Evolutionary conservation across 2,888 invertebrate genomes (phyloP), one percentile per base, ranked within the genome.

Genomic region (Pseudococcus longispinus): DNA sequence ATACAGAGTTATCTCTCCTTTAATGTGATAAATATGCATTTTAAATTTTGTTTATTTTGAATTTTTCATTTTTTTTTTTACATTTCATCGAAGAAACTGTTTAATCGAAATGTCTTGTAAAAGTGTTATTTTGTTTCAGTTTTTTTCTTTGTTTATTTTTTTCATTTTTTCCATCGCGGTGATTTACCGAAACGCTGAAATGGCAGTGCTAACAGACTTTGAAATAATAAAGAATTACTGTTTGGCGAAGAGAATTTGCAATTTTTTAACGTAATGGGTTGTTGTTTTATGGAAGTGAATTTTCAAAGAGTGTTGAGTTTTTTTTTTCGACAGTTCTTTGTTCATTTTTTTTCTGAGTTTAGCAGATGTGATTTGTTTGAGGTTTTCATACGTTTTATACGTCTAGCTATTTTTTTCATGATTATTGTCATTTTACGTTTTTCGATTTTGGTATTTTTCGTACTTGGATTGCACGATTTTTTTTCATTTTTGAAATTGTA

Each of bases 11-110:
- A 18, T 70, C 60, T 60, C 23, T 32, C 18, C 26, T 65, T 70
- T 29, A 70, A 70, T 29, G 29, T 29, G 13, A 70, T 70, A 32
- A 70, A 70, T 70, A 32, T 70, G 70, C 70, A 70, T 70, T 70
- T 70, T 26, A 70, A 70, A 70, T 70, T 70, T 70, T 70, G 29
- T 70, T 70, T 60, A 70, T 29, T 70, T 32, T 26, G 29, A 70
- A 70, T 70, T 70, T 29, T 70, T 15, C 4, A 29, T 15, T 70
- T 70, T 70, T 65, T 65, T 65, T 70, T 0, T 4, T 32, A 1
- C 29, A 18, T 70, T 70, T 70, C 15, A 29, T 70, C 70, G 70
- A 70, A 70, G 6, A 29, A 23, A 60, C 23, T 60, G 55, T 60
- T 60, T 60, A 60, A 60, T 23, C 60, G 60, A 60, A 60, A 60